phyloP scores from a whole-genome alignment of 2,797 vertebrate species.

The Pipistrellus pipistrellus region DNA sequence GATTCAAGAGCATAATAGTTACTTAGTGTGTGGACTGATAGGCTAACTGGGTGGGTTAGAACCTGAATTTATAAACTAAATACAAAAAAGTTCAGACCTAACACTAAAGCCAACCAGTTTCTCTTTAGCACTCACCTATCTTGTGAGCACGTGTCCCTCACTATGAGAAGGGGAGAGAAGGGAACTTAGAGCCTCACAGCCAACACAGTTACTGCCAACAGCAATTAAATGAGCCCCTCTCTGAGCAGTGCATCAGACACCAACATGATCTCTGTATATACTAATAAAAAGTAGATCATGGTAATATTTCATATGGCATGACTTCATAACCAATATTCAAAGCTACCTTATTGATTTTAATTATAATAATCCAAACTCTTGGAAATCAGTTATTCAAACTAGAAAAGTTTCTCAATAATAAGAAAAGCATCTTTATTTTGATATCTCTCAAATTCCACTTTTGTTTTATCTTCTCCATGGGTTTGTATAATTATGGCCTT shows the following conservation, averaged over 20 bases:
- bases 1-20: slow-evolving; percentile 19
- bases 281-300: neutral
- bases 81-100: neutral
- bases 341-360: neutral
- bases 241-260: neutral
- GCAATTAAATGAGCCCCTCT: neutral
- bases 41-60: neutral
- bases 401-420: neutral
- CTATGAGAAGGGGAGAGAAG: neutral
- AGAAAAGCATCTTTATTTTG: slow-evolving; percentile 43
- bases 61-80: slow-evolving; percentile 10
- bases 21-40: neutral
- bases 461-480: neutral
- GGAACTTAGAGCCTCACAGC: neutral
- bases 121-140: neutral
- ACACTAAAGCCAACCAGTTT: neutral
- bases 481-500: neutral
- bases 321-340: neutral
- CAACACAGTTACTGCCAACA: neutral
- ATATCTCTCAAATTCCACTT: neutral
- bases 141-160: neutral
- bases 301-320: neutral
- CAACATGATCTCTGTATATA: neutral
- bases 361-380: slow-evolving; percentile 20
- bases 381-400: neutral